phyloP scores from a whole-genome alignment of 2,797 vertebrate species.

The Notolepis coatsorum region DNA sequence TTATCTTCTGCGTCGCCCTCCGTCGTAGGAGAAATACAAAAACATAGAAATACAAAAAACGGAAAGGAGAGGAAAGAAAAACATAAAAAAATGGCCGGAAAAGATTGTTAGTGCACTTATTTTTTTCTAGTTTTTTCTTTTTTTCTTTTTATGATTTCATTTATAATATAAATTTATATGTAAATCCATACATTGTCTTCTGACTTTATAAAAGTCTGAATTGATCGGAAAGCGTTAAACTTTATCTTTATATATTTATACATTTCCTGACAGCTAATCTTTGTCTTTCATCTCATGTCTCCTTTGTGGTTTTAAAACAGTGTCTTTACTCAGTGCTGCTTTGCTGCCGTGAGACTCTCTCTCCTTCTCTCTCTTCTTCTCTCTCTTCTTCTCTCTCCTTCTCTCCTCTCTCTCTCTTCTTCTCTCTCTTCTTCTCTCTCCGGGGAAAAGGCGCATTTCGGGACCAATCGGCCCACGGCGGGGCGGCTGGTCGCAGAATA shows the following conservation, averaged over 20 bases:
- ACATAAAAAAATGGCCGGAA: constrained; percentile 61
- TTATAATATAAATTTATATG: constrained; percentile 81
- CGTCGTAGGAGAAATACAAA: no score
- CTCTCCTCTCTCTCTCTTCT: no score
- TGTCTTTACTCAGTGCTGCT: constrained; percentile 95
- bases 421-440: no score
- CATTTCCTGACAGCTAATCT: constrained; percentile 72
- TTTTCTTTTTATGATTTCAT: constrained; percentile 75
- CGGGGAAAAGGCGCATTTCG: constrained; percentile 81
- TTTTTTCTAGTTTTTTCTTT: constrained; percentile 58
- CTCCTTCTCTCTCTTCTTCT: no score
- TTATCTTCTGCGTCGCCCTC: no score
- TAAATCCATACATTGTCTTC: constrained; percentile 77
- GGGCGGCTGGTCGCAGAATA: constrained; percentile 54
- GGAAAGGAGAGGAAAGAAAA: constrained; percentile 18
- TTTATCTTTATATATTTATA: constrained; percentile 72
- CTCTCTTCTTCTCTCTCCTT: no score
- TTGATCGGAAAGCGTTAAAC: constrained; percentile 79
- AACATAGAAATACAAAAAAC: constrained; percentile 36
- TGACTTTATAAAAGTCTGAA: constrained; percentile 83
- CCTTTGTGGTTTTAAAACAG: constrained; percentile 79
- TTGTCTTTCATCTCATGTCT: constrained; percentile 26
- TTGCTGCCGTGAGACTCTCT: constrained; percentile 84
- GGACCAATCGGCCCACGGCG: constrained; percentile 27
- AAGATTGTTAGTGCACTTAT: constrained; percentile 85